phyloP scores from a whole-genome alignment of 2,888 invertebrate species.

The Eupithecia pulchellata region DNA sequence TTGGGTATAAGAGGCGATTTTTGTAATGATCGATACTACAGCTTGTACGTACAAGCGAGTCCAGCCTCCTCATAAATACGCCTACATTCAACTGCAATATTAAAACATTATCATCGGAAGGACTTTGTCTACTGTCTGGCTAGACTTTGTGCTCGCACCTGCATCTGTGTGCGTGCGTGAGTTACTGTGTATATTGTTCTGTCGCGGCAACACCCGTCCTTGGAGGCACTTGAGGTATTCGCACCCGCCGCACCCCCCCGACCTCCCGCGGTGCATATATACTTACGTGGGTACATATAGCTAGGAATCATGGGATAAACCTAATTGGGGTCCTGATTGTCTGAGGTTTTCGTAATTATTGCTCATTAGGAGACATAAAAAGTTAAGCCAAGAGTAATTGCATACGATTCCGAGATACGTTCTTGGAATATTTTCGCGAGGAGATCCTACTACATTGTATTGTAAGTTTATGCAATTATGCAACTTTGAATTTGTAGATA shows the following conservation, averaged over 20 bases:
- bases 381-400: slow-evolving; percentile 28
- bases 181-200: slow-evolving; percentile 40
- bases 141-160: slow-evolving; percentile 3
- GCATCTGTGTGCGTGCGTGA: slow-evolving; percentile 19
- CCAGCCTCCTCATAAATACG: neutral
- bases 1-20: neutral
- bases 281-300: slow-evolving; percentile 18
- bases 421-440: slow-evolving; percentile 1
- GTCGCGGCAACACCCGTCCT: slow-evolving; percentile 39
- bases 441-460: neutral
- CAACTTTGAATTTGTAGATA: neutral
- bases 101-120: neutral
- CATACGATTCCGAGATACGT: slow-evolving; percentile 1
- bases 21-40: neutral
- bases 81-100: neutral
- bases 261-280: slow-evolving; percentile 35
- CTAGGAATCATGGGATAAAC: slow-evolving; percentile 32
- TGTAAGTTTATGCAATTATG: neutral
- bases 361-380: slow-evolving; percentile 30
- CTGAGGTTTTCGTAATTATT: slow-evolving; percentile 32
- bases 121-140: slow-evolving; percentile 2
- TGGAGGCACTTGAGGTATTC: slow-evolving; percentile 60
- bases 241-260: slow-evolving; percentile 34
- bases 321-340: slow-evolving; percentile 36
- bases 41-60: neutral